These are phyloP conservation scores for Platichthys flesus DNA, from an alignment of 2,113 vertebrate species.

Conservation along the genomic window DNA sequence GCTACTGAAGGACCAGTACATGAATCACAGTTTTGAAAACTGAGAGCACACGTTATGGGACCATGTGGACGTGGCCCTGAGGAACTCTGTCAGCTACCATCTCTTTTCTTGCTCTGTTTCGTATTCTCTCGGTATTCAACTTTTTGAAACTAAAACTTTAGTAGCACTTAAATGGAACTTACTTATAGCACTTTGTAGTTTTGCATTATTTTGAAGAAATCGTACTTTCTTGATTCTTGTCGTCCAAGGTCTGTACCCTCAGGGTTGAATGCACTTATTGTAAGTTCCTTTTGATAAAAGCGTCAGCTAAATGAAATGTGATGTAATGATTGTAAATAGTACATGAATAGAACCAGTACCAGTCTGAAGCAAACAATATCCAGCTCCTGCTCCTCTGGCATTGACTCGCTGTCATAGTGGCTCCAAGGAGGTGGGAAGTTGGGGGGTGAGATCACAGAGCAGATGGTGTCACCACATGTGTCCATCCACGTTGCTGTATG, in stretches of 20 bases:
- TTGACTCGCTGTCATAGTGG: neutral
- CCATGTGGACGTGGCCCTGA: slow-evolving; percentile 7
- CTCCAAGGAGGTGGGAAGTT: slow-evolving; percentile 24
- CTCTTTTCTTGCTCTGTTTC: slow-evolving; percentile 1
- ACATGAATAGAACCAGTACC: slow-evolving; percentile 3
- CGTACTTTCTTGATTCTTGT: too few species aligned
- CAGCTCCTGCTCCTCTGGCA: slow-evolving; percentile 12
- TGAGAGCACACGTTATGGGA: slow-evolving; percentile 12
- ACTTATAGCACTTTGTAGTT: too few species aligned
- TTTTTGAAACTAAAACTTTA: neutral
- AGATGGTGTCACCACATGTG: slow-evolving; percentile 62
- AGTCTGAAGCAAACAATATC: slow-evolving; percentile 10
- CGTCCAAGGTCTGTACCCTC: too few species aligned
- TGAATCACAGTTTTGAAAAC: slow-evolving; percentile 7
- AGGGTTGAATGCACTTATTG: too few species aligned
- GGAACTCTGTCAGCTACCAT: too few species aligned
- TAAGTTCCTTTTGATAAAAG: too few species aligned
- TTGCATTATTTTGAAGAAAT: too few species aligned
- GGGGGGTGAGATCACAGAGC: slow-evolving; percentile 36
- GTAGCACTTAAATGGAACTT: too few species aligned
- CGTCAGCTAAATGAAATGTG: too few species aligned
- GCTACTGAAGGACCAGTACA: neutral
- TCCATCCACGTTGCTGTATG: slow-evolving; percentile 26
- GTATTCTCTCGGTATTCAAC: neutral
- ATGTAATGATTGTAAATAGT: neutral